Conservation (phyloP, 2,888 invertebrate genomes). For the Nomada goodeniana region DNA sequence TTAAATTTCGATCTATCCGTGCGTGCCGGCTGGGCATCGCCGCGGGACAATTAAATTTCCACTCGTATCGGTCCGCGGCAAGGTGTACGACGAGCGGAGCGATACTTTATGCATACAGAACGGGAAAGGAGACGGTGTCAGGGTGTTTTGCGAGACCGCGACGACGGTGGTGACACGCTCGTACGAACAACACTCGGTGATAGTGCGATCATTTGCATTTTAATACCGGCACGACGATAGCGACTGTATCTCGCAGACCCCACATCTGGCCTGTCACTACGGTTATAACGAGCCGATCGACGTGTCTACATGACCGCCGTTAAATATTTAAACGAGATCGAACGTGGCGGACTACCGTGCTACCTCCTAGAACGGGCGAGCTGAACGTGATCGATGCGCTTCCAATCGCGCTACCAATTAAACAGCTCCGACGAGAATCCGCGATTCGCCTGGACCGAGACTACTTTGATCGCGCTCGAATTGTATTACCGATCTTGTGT, state of each 20-base stretch:
- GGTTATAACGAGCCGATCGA: conserved; percentile 66
- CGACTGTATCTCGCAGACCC: conserved; percentile 45
- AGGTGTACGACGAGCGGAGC: not conserved
- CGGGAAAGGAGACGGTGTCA: conserved; percentile 25
- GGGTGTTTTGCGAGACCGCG: conserved; percentile 35
- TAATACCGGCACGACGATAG: conserved; percentile 43
- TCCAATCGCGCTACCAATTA: conserved; percentile 35
- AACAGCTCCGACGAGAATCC: conserved; percentile 7
- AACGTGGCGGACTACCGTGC: conserved; percentile 24
- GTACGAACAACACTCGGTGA: conserved; percentile 40
- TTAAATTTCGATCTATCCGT: conserved; percentile 39
- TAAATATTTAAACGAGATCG: conserved; percentile 67
- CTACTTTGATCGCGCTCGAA: no score
- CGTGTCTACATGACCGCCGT: conserved; percentile 46
- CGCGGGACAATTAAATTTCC: conserved; percentile 38
- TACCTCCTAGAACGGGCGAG: conserved; percentile 38
- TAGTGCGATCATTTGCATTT: conserved; percentile 57
- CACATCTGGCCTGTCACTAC: conserved; percentile 47
- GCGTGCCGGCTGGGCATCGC: not conserved
- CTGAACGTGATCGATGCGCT: conserved; percentile 22
- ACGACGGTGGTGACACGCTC: conserved; percentile 16
- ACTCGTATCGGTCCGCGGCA: conserved; percentile 7
- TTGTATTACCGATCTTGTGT: no score
- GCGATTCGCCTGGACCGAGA: not conserved
- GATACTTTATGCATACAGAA: conserved; percentile 55